Percentiles rank a stretch among this genome's conserved stretches.
These are phyloP conservation scores for Agrotis ipsilon DNA, from an alignment of 2,888 invertebrate species.

Conservation along the genomic window DNA sequence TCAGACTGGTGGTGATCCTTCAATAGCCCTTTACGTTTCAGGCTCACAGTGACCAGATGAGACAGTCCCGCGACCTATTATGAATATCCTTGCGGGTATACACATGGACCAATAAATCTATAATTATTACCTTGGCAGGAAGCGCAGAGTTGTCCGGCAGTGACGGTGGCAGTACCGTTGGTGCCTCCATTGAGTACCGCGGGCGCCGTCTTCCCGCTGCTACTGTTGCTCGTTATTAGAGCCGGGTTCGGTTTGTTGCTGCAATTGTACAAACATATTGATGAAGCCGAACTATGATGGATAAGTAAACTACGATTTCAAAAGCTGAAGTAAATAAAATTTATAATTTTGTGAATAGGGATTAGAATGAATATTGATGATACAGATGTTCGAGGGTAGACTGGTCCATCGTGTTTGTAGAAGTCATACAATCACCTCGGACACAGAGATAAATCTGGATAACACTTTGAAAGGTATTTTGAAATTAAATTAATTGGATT, in stretches of 20 bases:
- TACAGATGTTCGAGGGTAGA: neutral
- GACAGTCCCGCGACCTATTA: too few species aligned
- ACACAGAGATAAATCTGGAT: too few species aligned
- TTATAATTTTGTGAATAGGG: neutral
- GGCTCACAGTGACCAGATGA: too few species aligned
- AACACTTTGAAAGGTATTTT: too few species aligned
- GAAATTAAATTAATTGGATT: too few species aligned
- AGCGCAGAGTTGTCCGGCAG: constrained; percentile 86
- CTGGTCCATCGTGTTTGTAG: neutral
- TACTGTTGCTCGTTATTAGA: constrained; percentile 93
- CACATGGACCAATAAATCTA: neutral
- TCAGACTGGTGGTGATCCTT: too few species aligned
- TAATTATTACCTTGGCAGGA: constrained; percentile 87
- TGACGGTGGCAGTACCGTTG: constrained; percentile 92
- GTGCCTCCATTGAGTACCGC: constrained; percentile 95
- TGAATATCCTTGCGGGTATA: too few species aligned
- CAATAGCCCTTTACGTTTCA: too few species aligned
- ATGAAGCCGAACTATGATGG: constrained; percentile 5
- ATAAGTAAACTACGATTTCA: neutral
- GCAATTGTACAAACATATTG: constrained; percentile 73
- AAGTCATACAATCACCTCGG: too few species aligned
- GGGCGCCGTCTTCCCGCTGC: constrained; percentile 83
- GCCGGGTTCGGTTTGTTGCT: constrained; percentile 98
- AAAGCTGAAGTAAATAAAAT: constrained; percentile 27
- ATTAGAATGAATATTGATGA: neutral